Conservation (phyloP, 2,797 vertebrate species). For the Sphenodon punctatus region DNA sequence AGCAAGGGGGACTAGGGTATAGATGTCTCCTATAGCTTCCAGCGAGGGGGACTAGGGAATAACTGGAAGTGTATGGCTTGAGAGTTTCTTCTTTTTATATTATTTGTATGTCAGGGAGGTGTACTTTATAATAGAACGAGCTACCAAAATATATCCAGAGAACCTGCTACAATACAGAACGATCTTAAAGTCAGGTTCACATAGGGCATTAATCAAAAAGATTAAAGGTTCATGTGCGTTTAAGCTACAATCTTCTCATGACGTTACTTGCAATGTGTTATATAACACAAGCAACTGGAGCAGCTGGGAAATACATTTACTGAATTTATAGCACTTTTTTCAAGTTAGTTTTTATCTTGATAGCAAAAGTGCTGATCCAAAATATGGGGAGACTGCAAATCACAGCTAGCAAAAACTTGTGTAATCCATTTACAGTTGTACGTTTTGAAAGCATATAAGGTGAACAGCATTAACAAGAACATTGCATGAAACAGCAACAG, state of each 20-base stretch:
- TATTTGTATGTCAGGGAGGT: too few species aligned
- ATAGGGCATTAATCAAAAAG: slow-evolving; percentile 21
- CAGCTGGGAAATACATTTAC: neutral
- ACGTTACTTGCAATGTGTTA: slow-evolving; percentile 23
- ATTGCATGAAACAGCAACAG: neutral
- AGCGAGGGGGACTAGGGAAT: too few species aligned
- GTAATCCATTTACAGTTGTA: neutral
- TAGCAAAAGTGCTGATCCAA: neutral
- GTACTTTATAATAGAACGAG: too few species aligned
- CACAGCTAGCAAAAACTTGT: neutral
- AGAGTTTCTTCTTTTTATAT: too few species aligned
- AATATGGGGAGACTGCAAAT: neutral
- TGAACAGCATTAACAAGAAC: neutral
- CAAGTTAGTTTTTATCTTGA: neutral
- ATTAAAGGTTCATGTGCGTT: slow-evolving; percentile 17
- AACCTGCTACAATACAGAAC: too few species aligned
- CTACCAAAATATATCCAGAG: too few species aligned
- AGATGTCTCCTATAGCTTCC: too few species aligned
- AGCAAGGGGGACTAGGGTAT: too few species aligned
- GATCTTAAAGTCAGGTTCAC: slow-evolving; percentile 14
- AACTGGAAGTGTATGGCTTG: too few species aligned
- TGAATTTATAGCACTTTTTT: neutral
- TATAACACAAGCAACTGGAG: slow-evolving; percentile 18
- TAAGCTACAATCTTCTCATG: slow-evolving; percentile 32
- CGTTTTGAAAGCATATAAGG: neutral